Conservation (phyloP, 2,113 vertebrate genomes). For the Bubo blakistoni region DNA sequence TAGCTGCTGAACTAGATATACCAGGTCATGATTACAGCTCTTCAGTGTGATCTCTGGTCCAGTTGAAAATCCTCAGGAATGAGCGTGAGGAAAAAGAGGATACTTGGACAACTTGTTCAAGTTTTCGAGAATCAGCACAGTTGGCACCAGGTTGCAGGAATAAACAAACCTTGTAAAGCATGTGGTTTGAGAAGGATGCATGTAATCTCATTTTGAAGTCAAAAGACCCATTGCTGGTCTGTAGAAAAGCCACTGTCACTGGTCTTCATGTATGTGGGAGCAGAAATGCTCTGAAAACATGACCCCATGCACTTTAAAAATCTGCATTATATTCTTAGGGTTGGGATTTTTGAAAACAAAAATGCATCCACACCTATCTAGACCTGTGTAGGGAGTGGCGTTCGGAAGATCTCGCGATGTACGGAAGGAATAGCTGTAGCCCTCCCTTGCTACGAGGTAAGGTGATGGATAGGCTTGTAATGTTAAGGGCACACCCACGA, state of each 20-base stretch:
- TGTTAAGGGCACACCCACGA: too few relatives aligned
- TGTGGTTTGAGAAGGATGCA: not conserved
- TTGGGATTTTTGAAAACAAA: not conserved
- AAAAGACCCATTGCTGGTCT: not conserved
- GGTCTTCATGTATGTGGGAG: not conserved
- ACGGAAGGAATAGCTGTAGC: too few relatives aligned
- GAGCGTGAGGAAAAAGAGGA: not conserved
- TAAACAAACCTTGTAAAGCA: not conserved
- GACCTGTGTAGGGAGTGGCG: too few relatives aligned
- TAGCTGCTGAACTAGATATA: not conserved
- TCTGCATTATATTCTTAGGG: not conserved
- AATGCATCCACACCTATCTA: not conserved
- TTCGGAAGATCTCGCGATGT: too few relatives aligned
- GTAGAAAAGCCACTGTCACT: not conserved
- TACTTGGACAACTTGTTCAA: not conserved
- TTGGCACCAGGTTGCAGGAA: not conserved
- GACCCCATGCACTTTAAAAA: not conserved
- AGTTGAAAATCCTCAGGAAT: not conserved
- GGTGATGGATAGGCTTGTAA: too few relatives aligned
- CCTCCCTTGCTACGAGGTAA: too few relatives aligned
- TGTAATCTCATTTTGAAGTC: not conserved
- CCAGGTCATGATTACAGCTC: not conserved
- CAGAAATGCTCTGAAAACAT: not conserved
- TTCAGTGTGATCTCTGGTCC: not conserved
- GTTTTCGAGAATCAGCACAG: not conserved